Base-by-base conservation (phyloP, 2,888 invertebrate species). In the Chrysolina americana region DNA sequence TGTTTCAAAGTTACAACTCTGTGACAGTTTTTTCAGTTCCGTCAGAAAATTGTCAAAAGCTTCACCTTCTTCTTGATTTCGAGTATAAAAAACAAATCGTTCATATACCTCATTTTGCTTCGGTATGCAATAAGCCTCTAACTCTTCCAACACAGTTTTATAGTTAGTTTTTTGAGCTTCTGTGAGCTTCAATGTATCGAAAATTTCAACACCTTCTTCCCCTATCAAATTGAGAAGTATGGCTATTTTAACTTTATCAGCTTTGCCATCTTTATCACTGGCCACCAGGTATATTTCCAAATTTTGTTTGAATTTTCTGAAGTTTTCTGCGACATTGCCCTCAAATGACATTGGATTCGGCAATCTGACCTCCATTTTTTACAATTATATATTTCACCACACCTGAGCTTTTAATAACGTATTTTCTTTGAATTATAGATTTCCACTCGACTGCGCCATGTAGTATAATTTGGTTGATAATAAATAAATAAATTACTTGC, bases 201-300 rank as follows among this genome's bases (percentile, higher is more conserved):
- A 69, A 21, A 69, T 56, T 56, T 68, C 68, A 36, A 68, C 48
- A 50, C 68, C 41, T 53, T 56, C 68, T 19, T 15, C 10, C 19
- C 56, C 68, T n/a, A 56, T 68, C 36, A 50, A 8, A 23, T 66
- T 66, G 5, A 66, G n/a, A 5, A 50, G 48, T 15, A 66, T 66
- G n/a, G 28, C 36, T 15, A 41, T 19, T 44, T 47, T 44, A 11
- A 41, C 19, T 6, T 65, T 23, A 47, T 41, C 48, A 11, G 23
- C 23, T 53, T 68, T 48, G 11, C 36, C 21, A 19, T 36, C 69
- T n/a, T 65, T 19, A 56, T 62, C 68, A 23, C 73, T 68, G 6
- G 68, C 71, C 41, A 59, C 68, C 64, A 75, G 44, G 28, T 28
- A 28, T 3, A 28, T 28, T 28, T 28, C 28, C 5, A 28, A 28